Evolutionary conservation across 2,797 vertebrate genomes (phyloP), one percentile per base, ranked within the genome.

Genomic region (Huso huso): DNA sequence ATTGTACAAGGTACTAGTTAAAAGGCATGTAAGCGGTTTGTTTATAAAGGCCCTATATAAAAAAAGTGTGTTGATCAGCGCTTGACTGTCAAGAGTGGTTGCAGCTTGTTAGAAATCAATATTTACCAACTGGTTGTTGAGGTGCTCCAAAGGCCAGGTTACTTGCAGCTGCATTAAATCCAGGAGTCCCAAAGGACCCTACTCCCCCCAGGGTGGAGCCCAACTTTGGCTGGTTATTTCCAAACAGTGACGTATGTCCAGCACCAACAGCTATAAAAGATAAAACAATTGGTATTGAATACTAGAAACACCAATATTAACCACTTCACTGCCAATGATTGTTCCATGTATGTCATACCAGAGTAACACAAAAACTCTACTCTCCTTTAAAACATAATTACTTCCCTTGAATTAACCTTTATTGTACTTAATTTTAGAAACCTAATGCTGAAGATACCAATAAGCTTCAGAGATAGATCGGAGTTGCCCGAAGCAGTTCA

Each of bases 101-200:
- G 23, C 61, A 2, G 4, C 49, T 2, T 0, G 2, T 12, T 48
- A 37, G n/a, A 4, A 37, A 37, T 37, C 4, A 65, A 23, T 48
- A 84, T 92, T 91, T 77, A 98, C 95, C 94, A 0, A 97, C 86
- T n/a, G 94, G 90, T n/a, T 93, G 94, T 78, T 96, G 95, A 1
- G 93, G 82, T 0, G 91, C 87, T 18, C 94, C 94, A 0, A 98
- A 98, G 62, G 94, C 94, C 74, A 96, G 78, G 0, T 83, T 76
- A 1, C 81, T 83, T 2, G 89, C 73, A 8, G 92, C 89, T 0
- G 89, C 88, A 79, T 86, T 97, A 81, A 99, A 98, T 6, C 87
- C 91, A 0, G 88, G 68, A 0, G 85, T 59, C 18, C 94, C 95
- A 0, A 98, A 99, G 0, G 89, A 74, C 68, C 95, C 93, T 0